phyloP scores from a whole-genome alignment of 2,888 invertebrate species.

The Bedellia somnulentella region DNA sequence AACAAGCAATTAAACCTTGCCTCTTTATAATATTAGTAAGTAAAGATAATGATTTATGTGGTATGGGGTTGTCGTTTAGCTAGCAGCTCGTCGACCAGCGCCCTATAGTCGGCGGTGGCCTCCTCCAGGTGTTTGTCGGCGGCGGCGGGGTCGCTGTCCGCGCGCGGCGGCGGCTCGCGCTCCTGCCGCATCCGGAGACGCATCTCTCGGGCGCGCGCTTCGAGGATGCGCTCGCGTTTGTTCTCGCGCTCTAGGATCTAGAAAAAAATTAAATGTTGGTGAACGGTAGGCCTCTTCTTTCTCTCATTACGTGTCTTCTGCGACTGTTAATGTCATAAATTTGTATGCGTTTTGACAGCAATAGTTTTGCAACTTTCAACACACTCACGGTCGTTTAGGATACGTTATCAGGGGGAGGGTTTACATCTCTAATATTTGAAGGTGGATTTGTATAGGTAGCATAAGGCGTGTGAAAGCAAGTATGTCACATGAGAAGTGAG shows the following conservation, averaged over 20 bases:
- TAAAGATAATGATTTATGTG: too few relatives aligned
- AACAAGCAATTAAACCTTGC: too few relatives aligned
- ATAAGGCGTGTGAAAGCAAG: too few relatives aligned
- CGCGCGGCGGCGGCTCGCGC: slow-evolving; percentile 22
- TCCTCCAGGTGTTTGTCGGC: slow-evolving; percentile 36
- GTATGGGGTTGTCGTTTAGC: too few relatives aligned
- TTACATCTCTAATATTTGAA: background rate
- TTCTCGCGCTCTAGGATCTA: slow-evolving; percentile 90
- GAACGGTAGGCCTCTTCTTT: background rate
- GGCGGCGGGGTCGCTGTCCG: slow-evolving; percentile 22
- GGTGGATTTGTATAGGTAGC: too few relatives aligned
- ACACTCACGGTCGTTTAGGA: background rate
- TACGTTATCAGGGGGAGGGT: background rate
- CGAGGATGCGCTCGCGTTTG: slow-evolving; percentile 87
- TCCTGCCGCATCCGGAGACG: slow-evolving; percentile 62
- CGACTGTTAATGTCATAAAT: too few relatives aligned
- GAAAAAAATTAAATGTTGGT: slow-evolving; percentile 4
- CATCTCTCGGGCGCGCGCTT: slow-evolving; percentile 84
- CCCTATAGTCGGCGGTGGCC: slow-evolving; percentile 37
- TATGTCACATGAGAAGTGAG: too few relatives aligned
- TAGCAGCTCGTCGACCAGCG: too few relatives aligned
- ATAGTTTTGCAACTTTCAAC: too few relatives aligned
- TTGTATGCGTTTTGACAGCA: too few relatives aligned
- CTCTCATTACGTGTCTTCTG: background rate
- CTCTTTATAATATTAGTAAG: too few relatives aligned